These are phyloP conservation scores for Pardosa pseudoannulata DNA, from an alignment of 2,888 invertebrate species.

Conservation along the genomic window DNA sequence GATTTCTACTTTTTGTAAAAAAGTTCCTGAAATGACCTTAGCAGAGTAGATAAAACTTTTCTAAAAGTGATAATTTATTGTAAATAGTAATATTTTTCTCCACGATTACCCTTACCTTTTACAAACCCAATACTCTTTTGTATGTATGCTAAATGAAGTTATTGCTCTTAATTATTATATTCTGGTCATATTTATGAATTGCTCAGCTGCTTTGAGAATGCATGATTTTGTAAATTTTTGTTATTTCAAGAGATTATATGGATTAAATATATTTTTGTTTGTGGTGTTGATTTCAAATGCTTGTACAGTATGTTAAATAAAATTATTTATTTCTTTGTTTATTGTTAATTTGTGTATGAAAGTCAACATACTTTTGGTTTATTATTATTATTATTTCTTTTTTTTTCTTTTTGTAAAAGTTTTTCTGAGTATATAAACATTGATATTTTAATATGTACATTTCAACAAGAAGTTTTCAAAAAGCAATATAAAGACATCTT, in stretches of 20 bases:
- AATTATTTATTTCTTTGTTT: conserved; percentile 35
- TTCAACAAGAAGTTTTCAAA: no score
- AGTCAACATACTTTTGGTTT: conserved; percentile 32
- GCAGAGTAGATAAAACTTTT: neutral
- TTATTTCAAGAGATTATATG: conserved; percentile 4
- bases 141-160: neutral
- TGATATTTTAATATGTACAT: neutral
- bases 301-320: conserved; percentile 3
- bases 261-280: neutral
- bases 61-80: neutral
- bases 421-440: neutral
- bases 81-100: neutral
- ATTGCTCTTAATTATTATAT: neutral
- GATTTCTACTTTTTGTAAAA: conserved; percentile 20
- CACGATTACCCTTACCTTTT: neutral
- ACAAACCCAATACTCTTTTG: neutral
- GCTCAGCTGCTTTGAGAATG: conserved; percentile 5
- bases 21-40: conserved; percentile 1
- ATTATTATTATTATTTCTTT: conserved; percentile 36
- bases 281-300: neutral
- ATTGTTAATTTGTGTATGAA: conserved; percentile 56
- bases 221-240: conserved; percentile 6
- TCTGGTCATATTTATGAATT: conserved; percentile 9
- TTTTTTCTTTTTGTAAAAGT: neutral
- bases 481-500: no score